Conservation (phyloP, 2,888 invertebrate genomes). For the Drosophila cognata region DNA sequence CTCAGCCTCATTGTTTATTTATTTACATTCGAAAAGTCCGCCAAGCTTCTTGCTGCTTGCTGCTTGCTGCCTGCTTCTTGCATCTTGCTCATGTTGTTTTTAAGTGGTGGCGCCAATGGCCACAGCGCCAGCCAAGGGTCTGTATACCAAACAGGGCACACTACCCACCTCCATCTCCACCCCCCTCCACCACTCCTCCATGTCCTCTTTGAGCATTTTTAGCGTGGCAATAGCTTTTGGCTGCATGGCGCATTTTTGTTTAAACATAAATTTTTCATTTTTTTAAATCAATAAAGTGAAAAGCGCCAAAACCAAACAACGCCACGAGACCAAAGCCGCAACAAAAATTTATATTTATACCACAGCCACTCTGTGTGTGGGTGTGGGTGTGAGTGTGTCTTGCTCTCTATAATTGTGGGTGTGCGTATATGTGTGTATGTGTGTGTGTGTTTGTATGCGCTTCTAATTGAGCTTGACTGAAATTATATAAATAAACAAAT, state of each 20-base stretch:
- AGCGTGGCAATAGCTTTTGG: slow-evolving; percentile 48
- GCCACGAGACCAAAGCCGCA: slow-evolving; percentile 70
- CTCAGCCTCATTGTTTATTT: slow-evolving; percentile 63
- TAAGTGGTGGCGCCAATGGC: slow-evolving; percentile 79
- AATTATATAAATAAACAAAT: slow-evolving; percentile 77
- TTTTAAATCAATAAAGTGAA: slow-evolving; percentile 78
- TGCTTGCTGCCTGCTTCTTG: slow-evolving; percentile 52
- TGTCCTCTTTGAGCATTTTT: slow-evolving; percentile 15
- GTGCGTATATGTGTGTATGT: slow-evolving; percentile 9
- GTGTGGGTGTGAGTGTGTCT: background rate
- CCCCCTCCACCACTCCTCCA: background rate
- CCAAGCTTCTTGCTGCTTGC: slow-evolving; percentile 62
- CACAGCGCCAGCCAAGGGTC: slow-evolving; percentile 63
- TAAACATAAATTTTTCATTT: slow-evolving; percentile 81
- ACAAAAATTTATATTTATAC: slow-evolving; percentile 62
- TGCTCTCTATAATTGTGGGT: slow-evolving; percentile 14
- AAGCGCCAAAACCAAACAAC: slow-evolving; percentile 67
- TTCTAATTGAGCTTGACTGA: slow-evolving; percentile 79
- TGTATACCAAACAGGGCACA: slow-evolving; percentile 1
- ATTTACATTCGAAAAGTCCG: slow-evolving; percentile 75
- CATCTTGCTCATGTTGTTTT: slow-evolving; percentile 74
- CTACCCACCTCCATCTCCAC: background rate
- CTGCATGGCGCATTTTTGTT: slow-evolving; percentile 71
- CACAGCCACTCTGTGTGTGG: slow-evolving; percentile 16
- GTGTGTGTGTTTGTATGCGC: slow-evolving; percentile 26